phyloP scores from a whole-genome alignment of 2,113 vertebrate genomes.

The Cyrtonyx montezumae region DNA sequence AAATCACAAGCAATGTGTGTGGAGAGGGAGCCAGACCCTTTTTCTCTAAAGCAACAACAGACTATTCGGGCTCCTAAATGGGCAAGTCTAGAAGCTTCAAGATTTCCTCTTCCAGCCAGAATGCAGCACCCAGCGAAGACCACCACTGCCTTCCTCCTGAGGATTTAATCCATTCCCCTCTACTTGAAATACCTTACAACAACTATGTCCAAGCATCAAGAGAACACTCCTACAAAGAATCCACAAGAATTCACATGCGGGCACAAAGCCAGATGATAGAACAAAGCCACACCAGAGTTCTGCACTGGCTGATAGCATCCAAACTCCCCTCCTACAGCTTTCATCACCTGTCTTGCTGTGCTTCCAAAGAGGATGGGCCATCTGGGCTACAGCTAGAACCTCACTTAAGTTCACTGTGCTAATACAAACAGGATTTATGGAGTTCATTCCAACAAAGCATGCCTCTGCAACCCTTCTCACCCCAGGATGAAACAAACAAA shows the following conservation, averaged over 20 bases:
- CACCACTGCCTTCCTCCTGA: neutral
- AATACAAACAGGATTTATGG: neutral
- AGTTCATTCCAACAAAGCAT: neutral
- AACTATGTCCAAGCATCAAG: neutral
- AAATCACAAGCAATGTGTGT: neutral
- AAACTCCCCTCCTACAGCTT: neutral
- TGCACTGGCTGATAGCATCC: neutral
- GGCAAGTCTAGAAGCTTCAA: neutral
- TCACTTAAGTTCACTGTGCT: neutral
- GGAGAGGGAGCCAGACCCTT: neutral
- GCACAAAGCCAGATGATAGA: neutral
- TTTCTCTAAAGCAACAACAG: constrained; percentile 11
- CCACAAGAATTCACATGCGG: neutral
- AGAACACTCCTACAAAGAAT: neutral
- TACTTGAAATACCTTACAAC: neutral
- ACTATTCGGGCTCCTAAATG: neutral
- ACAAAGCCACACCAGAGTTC: neutral
- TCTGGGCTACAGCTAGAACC: neutral
- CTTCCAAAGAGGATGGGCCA: neutral
- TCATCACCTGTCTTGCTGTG: neutral
- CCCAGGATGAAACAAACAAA: neutral
- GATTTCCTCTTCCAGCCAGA: neutral
- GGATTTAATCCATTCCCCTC: neutral
- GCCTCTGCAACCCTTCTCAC: neutral
- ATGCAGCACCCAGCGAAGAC: neutral